These are phyloP conservation scores for Ornithorhynchus anatinus DNA, from an alignment of 2,113 vertebrate species.

Conservation along the genomic window DNA sequence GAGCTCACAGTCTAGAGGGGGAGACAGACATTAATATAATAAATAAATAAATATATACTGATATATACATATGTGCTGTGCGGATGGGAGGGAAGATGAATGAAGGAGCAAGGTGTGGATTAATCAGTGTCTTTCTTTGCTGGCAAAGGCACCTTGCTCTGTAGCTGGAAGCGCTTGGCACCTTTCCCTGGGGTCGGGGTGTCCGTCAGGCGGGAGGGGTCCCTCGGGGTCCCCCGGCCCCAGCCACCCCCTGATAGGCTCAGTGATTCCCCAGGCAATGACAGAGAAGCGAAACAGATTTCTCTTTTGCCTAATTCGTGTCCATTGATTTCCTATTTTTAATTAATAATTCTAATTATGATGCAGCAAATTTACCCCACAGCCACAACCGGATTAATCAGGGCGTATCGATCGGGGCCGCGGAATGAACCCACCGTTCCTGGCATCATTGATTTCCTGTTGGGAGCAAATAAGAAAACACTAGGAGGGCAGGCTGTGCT, in stretches of 20 bases:
- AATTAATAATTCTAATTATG: constrained; percentile 99
- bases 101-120: too few relatives aligned
- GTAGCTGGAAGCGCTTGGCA: neutral
- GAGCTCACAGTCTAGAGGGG: too few relatives aligned
- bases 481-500: constrained; percentile 43
- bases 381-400: constrained; percentile 83
- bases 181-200: neutral
- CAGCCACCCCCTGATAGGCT: neutral
- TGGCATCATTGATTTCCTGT: constrained; percentile 84
- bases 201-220: too few relatives aligned
- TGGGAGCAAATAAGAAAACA: constrained; percentile 69
- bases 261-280: constrained; percentile 70
- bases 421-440: constrained; percentile 78
- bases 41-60: too few relatives aligned
- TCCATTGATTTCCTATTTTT: constrained; percentile 99
- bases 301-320: constrained; percentile 87
- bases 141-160: neutral
- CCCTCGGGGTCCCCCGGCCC: neutral
- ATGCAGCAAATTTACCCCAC: constrained; percentile 89
- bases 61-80: too few relatives aligned
- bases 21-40: too few relatives aligned
- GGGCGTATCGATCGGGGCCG: constrained; percentile 73
- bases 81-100: too few relatives aligned
- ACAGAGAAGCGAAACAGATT: constrained; percentile 82
- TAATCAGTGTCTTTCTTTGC: too few relatives aligned